phyloP scores from a whole-genome alignment of 92 coral and sea anemone species.

The Blastomussa wellsi region DNA sequence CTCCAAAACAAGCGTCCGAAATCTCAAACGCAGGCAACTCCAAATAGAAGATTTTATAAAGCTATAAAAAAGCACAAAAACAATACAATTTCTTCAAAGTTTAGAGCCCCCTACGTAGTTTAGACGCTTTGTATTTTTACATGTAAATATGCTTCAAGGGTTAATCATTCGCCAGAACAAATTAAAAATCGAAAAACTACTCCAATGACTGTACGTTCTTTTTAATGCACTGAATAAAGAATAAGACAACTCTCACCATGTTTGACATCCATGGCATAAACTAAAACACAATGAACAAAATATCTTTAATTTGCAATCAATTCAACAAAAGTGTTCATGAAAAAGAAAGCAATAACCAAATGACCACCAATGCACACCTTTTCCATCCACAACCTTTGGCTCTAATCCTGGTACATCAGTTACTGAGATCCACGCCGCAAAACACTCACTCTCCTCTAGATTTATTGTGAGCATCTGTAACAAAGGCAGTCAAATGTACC shows the following conservation, averaged over 20 bases:
- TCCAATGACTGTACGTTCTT: not conserved
- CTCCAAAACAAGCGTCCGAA: not conserved
- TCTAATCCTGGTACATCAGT: constrained; percentile 85
- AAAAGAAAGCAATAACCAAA: not conserved
- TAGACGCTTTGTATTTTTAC: no score
- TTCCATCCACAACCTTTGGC: constrained; percentile 72
- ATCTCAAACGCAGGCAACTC: no score
- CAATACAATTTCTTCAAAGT: no score
- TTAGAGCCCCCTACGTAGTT: no score
- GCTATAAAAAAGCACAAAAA: no score
- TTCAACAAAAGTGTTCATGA: not conserved
- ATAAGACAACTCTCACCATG: constrained; percentile 68
- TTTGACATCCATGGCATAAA: constrained; percentile 63
- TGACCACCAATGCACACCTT: constrained; percentile 46
- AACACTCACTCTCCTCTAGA: constrained; percentile 88
- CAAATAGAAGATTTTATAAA: no score
- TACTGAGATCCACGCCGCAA: constrained; percentile 92
- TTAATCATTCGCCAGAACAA: not conserved
- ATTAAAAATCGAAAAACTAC: not conserved
- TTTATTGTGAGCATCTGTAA: constrained; percentile 82
- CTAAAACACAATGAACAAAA: constrained; percentile 43
- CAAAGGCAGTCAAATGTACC: not conserved
- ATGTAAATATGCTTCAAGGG: no score
- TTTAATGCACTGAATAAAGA: not conserved
- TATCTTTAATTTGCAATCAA: not conserved